A percentile compares a stretch with the other conserved stretches of the same genome.
Evolutionary conservation across 92 coral and sea anemone genomes (phyloP).

Genomic region (Pocillopora grandis): DNA sequence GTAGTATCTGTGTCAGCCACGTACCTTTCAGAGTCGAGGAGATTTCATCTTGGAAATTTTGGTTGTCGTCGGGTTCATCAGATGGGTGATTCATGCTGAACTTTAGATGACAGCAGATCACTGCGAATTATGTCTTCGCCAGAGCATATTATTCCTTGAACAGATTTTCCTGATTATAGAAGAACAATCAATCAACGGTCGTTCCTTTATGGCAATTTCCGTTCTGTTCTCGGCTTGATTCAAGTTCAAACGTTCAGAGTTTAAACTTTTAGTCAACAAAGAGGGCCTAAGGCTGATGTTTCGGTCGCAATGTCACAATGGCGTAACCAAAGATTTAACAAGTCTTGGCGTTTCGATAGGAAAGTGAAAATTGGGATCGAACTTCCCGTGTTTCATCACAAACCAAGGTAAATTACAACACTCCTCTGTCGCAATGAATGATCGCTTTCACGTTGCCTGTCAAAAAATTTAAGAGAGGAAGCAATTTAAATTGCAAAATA

Average conservation of each 20-base stretch:
- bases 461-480: constrained; percentile 29
- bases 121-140: not conserved
- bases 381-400: not conserved
- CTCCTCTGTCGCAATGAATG: constrained; percentile 3
- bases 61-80: constrained; percentile 4
- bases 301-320: not conserved
- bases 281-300: not conserved
- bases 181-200: not conserved
- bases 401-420: not conserved
- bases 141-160: not conserved
- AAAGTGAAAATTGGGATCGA: not conserved
- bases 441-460: constrained; percentile 21
- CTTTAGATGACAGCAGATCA: not conserved
- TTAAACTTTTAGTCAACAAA: not conserved
- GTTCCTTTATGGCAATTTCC: constrained; percentile 13
- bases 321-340: not conserved
- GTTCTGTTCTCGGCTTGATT: constrained; percentile 8
- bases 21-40: constrained; percentile 55
- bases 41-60: constrained; percentile 51
- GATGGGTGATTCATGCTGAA: constrained; percentile 17
- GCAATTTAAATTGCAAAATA: constrained; percentile 51
- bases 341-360: constrained; percentile 15
- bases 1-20: constrained; percentile 3
- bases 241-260: constrained; percentile 15
- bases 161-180: not conserved